phyloP scores from a whole-genome alignment of 2,797 vertebrate genomes.

The Neosilurus hyrtlii region DNA sequence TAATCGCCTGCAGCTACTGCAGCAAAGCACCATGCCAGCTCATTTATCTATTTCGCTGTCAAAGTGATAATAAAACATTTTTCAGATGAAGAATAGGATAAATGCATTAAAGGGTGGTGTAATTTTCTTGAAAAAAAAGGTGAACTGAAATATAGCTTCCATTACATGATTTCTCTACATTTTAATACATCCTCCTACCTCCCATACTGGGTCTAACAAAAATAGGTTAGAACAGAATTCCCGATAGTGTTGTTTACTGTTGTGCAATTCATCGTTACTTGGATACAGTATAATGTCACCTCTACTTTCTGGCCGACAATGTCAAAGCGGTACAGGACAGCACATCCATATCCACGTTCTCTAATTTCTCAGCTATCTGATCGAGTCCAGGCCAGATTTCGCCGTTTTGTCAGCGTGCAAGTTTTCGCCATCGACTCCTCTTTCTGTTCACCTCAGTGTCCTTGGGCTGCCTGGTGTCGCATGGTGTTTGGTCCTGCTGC shows the following conservation, averaged over 20 bases:
- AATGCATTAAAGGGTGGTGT: slow-evolving; percentile 56
- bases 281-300: neutral
- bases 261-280: slow-evolving; percentile 4
- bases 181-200: neutral
- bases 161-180: neutral
- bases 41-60: slow-evolving; percentile 58
- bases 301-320: slow-evolving; percentile 2
- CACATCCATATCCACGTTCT: slow-evolving; percentile 49
- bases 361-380: slow-evolving; percentile 50
- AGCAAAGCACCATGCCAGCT: slow-evolving; percentile 51
- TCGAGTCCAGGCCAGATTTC: slow-evolving; percentile 53
- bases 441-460: slow-evolving; percentile 61
- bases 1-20: slow-evolving; percentile 57
- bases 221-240: neutral
- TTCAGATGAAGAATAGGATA: slow-evolving; percentile 57
- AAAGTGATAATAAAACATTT: slow-evolving; percentile 57
- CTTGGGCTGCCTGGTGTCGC: slow-evolving; percentile 69
- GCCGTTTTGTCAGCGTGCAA: slow-evolving; percentile 46
- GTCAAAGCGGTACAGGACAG: slow-evolving; percentile 25
- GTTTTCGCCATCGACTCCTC: slow-evolving; percentile 49
- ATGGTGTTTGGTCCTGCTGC: slow-evolving; percentile 66
- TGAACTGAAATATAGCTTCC: neutral
- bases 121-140: slow-evolving; percentile 44
- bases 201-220: neutral
- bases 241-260: neutral